phyloP scores from a whole-genome alignment of 64 coral and sea anemone species.

The Trachythela sp. region DNA sequence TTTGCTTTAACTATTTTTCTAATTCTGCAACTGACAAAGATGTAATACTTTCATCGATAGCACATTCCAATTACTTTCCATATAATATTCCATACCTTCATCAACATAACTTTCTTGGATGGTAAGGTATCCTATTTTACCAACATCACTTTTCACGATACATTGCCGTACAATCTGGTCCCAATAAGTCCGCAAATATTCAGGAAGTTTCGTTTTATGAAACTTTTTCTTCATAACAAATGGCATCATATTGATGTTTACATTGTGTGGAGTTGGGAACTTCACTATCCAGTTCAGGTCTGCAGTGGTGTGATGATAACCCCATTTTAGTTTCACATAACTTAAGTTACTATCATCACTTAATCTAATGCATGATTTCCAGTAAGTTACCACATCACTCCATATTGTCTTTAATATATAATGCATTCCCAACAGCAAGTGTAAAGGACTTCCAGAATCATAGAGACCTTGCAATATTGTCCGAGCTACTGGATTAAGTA shows the following conservation, averaged over 20 bases:
- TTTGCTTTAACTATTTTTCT: too few relatives aligned
- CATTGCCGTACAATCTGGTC: neutral
- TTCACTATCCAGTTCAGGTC: neutral
- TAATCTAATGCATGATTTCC: neutral
- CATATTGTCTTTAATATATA: neutral
- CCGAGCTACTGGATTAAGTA: neutral
- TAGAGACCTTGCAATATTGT: neutral
- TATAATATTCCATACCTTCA: too few relatives aligned
- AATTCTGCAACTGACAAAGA: too few relatives aligned
- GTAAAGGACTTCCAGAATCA: neutral
- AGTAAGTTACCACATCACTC: neutral
- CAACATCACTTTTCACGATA: neutral
- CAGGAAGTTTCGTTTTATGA: neutral
- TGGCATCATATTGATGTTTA: neutral
- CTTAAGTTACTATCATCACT: neutral
- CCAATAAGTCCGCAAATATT: neutral
- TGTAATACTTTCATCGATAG: too few relatives aligned
- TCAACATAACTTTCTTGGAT: neutral
- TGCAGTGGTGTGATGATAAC: neutral
- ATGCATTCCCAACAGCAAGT: neutral
- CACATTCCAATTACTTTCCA: too few relatives aligned
- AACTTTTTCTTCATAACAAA: neutral
- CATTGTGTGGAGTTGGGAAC: neutral
- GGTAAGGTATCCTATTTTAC: neutral
- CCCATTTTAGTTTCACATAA: neutral